Evolutionary conservation across 2,113 vertebrate genomes (phyloP).

Genomic region (Aldabrachelys gigantea): DNA sequence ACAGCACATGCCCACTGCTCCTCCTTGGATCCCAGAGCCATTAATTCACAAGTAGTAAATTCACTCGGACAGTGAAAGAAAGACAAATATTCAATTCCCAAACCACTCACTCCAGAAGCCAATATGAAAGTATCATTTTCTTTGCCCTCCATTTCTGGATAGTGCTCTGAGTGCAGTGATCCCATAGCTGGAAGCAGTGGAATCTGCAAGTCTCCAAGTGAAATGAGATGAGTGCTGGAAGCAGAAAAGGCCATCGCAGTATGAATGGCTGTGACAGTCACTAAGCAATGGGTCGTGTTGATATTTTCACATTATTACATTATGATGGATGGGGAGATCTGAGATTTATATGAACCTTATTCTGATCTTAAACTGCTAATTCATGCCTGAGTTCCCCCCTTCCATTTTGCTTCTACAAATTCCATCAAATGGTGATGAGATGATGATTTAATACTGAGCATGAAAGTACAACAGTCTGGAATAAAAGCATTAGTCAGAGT

Average conservation of each 20-base stretch:
- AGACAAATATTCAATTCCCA: neutral
- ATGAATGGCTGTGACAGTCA: neutral
- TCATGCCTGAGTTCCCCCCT: conserved; percentile 54
- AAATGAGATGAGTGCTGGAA: neutral
- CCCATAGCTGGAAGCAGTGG: rapidly evolving
- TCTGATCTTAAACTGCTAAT: conserved; percentile 58
- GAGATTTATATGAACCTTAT: conserved; percentile 39
- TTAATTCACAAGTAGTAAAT: neutral
- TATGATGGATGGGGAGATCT: conserved; percentile 52
- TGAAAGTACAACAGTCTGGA: neutral
- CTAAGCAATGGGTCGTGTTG: neutral
- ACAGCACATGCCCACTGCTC: neutral
- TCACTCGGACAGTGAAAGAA: neutral
- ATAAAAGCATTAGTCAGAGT: neutral
- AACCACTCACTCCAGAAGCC: neutral
- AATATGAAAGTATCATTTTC: neutral
- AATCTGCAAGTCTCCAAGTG: rapidly evolving
- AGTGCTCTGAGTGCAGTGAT: rapidly evolving
- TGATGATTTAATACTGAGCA: conserved; percentile 58
- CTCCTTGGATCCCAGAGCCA: neutral
- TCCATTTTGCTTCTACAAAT: conserved; percentile 58
- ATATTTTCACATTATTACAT: neutral
- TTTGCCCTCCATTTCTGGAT: neutral
- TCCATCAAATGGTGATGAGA: conserved; percentile 56
- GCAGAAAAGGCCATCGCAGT: neutral